Conservation (phyloP, 2,113 vertebrate genomes). For the Raja brachyura region DNA sequence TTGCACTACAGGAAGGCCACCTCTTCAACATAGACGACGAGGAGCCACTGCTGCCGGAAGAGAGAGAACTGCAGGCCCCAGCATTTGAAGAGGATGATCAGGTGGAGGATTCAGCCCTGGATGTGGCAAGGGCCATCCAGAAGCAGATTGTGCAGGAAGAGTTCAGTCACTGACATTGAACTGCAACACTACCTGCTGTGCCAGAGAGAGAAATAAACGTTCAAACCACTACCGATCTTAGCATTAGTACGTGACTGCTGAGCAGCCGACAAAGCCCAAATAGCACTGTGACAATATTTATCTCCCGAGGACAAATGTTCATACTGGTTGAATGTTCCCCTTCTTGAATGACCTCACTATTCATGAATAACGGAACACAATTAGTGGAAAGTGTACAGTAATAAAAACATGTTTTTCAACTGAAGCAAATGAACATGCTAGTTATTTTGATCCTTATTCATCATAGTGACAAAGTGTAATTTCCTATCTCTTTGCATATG, state of each 20-base stretch:
- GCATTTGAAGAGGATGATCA: slow-evolving; percentile 13
- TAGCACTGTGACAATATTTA: slow-evolving; percentile 28
- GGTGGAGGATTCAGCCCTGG: background rate
- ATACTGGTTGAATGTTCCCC: background rate
- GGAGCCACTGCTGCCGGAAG: slow-evolving; percentile 13
- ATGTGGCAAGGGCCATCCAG: slow-evolving; percentile 12
- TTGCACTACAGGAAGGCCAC: slow-evolving; percentile 75
- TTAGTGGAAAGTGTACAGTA: background rate
- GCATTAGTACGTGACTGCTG: slow-evolving; percentile 10
- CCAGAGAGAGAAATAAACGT: background rate
- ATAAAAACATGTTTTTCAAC: slow-evolving; percentile 14
- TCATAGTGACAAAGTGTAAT: background rate
- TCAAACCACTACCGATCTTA: slow-evolving; percentile 3
- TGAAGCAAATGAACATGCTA: background rate
- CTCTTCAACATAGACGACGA: background rate
- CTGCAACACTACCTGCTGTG: background rate
- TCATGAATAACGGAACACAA: background rate
- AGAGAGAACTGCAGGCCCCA: slow-evolving; percentile 1
- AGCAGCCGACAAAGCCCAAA: slow-evolving; percentile 8
- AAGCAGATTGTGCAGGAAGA: slow-evolving; percentile 25
- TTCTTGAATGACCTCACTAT: background rate
- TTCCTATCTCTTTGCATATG: background rate
- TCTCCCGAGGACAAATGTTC: background rate
- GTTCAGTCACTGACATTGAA: slow-evolving; percentile 6
- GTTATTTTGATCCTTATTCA: background rate